These are phyloP conservation scores for Meles meles DNA, from an alignment of 2,113 vertebrate genomes.

Conservation along the genomic window DNA sequence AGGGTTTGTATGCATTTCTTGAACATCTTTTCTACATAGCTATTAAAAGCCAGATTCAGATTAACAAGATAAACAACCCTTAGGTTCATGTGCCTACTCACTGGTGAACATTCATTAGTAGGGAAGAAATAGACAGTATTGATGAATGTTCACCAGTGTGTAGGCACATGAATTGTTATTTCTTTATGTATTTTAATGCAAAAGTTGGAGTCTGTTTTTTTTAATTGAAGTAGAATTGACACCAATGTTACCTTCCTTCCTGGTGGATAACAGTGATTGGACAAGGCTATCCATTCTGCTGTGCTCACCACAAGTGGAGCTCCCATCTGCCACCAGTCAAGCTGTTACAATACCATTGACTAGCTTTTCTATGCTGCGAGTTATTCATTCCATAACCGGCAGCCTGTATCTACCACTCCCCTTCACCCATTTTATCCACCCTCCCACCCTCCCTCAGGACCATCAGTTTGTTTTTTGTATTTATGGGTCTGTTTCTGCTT, in stretches of 20 bases:
- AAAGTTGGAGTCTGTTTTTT: background rate
- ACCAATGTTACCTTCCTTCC: background rate
- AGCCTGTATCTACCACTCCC: background rate
- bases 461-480: background rate
- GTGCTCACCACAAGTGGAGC: background rate
- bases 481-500: background rate
- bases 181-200: background rate
- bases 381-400: background rate
- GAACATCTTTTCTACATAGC: background rate
- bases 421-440: background rate
- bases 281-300: background rate
- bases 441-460: background rate
- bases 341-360: background rate
- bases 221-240: background rate
- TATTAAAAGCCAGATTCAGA: background rate
- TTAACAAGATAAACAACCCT: background rate
- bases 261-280: background rate
- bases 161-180: background rate
- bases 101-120: background rate
- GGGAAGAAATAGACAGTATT: background rate
- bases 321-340: background rate
- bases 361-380: background rate
- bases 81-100: background rate
- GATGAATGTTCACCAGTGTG: background rate
- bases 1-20: background rate